Evolutionary conservation across 2,797 vertebrate genomes (phyloP).

Genomic region (Acipenser oxyrinchus): DNA sequence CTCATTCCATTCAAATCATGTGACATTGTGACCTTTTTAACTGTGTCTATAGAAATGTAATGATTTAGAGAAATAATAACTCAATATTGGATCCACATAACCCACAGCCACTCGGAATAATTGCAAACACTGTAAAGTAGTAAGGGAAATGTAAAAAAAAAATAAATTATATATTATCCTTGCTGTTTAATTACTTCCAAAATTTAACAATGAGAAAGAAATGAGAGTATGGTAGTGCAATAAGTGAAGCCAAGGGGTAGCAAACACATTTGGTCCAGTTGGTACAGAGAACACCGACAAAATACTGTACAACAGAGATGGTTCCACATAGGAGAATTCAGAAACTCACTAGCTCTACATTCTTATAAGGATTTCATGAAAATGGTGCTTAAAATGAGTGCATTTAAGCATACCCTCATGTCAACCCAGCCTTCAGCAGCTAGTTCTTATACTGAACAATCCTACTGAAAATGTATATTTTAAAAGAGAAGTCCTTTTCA

Average conservation of each 20-base stretch:
- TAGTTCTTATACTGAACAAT: slow-evolving; percentile 16
- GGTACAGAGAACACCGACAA: slow-evolving; percentile 20
- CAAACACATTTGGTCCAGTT: slow-evolving; percentile 44
- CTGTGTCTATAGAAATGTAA: no score
- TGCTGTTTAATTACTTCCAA: no score
- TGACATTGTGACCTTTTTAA: no score
- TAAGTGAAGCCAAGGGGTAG: slow-evolving; percentile 20
- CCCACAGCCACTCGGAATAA: no score
- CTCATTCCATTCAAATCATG: no score
- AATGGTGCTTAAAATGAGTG: slow-evolving; percentile 24
- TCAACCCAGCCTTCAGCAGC: background rate
- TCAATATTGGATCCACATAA: no score
- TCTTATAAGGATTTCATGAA: slow-evolving; percentile 8
- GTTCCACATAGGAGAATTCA: background rate
- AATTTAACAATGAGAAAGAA: no score
- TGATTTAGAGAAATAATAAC: no score
- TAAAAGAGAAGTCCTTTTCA: background rate
- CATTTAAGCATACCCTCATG: slow-evolving; percentile 25
- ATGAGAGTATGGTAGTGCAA: background rate
- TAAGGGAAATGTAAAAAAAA: no score
- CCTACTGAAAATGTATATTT: slow-evolving; percentile 3
- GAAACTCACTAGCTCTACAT: slow-evolving; percentile 14
- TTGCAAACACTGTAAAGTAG: no score
- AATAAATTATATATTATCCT: no score
- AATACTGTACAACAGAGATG: slow-evolving; percentile 35